A percentile compares a stretch with the other conserved stretches of the same genome.
phyloP scores from a whole-genome alignment of 2,113 vertebrate species.

The Scopus umbretta region DNA sequence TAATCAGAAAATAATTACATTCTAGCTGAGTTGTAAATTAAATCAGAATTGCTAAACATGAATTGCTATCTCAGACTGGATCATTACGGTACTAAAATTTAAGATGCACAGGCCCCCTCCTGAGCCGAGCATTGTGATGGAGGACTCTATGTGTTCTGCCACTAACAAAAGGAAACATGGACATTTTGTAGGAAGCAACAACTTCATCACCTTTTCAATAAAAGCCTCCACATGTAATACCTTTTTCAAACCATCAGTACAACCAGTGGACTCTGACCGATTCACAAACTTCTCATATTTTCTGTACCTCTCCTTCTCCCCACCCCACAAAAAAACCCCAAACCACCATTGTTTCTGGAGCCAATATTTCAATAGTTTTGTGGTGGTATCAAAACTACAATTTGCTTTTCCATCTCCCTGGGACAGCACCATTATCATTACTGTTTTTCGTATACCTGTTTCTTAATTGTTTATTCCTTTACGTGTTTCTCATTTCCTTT shows the following conservation, averaged over 20 bases:
- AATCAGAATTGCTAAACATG: slow-evolving; percentile 62
- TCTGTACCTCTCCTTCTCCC: no score
- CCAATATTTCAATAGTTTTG: neutral
- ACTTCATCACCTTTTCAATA: neutral
- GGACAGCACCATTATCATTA: neutral
- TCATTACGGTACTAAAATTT: slow-evolving; percentile 1
- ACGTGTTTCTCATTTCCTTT: neutral
- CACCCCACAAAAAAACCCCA: neutral
- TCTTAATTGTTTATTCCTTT: neutral
- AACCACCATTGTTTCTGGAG: neutral
- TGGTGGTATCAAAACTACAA: neutral
- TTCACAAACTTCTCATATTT: neutral
- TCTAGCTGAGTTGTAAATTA: slow-evolving; percentile 63
- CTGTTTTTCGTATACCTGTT: neutral
- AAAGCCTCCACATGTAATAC: neutral
- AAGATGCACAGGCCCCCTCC: neutral
- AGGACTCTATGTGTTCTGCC: neutral
- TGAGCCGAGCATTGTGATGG: neutral
- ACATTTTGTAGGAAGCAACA: neutral
- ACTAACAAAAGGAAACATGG: neutral
- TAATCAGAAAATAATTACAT: slow-evolving; percentile 64
- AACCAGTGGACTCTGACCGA: neutral
- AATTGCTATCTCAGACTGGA: neutral
- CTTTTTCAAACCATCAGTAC: neutral
- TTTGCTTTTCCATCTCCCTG: neutral